phyloP scores from a whole-genome alignment of 2,888 invertebrate genomes.

The Deilephila elpenor region DNA sequence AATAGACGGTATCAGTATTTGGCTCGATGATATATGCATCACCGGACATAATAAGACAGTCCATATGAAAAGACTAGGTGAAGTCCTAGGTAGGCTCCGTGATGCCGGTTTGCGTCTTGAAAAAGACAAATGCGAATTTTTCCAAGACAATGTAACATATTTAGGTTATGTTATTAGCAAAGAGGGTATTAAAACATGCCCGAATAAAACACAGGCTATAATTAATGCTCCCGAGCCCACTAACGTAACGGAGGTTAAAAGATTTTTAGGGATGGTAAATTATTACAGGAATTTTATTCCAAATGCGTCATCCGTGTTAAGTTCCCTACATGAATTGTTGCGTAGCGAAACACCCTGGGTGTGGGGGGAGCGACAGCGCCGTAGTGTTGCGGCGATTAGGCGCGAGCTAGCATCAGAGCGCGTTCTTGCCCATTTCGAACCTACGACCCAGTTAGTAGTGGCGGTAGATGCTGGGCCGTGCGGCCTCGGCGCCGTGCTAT shows the following conservation, averaged over 20 bases:
- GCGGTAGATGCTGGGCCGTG: constrained; percentile 33
- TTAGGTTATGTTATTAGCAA: too few species aligned
- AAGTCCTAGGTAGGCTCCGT: constrained; percentile 38
- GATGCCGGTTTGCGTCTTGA: constrained; percentile 35
- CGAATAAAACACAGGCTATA: constrained; percentile 44
- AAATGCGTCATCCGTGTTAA: constrained; percentile 38
- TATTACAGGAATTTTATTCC: constrained; percentile 48
- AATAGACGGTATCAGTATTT: constrained; percentile 42
- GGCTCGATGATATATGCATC: constrained; percentile 47
- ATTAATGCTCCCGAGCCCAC: constrained; percentile 38
- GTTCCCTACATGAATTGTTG: constrained; percentile 39
- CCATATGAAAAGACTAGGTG: constrained; percentile 33
- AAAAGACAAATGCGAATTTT: too few species aligned
- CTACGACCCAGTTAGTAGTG: constrained; percentile 27
- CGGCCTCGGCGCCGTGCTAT: constrained; percentile 35
- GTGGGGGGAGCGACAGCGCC: constrained; percentile 35
- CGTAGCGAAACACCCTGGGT: constrained; percentile 29
- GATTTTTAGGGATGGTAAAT: constrained; percentile 46
- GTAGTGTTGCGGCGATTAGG: constrained; percentile 28
- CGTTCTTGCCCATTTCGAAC: constrained; percentile 39
- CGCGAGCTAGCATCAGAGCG: constrained; percentile 35
- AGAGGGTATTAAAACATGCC: background rate
- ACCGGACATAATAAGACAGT: constrained; percentile 33
- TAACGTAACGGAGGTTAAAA: constrained; percentile 39
- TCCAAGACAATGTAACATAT: too few species aligned